Percentiles rank a stretch among this genome's conserved stretches.
Conservation (phyloP, 2,797 vertebrate genomes). For the Karalla daura region DNA sequence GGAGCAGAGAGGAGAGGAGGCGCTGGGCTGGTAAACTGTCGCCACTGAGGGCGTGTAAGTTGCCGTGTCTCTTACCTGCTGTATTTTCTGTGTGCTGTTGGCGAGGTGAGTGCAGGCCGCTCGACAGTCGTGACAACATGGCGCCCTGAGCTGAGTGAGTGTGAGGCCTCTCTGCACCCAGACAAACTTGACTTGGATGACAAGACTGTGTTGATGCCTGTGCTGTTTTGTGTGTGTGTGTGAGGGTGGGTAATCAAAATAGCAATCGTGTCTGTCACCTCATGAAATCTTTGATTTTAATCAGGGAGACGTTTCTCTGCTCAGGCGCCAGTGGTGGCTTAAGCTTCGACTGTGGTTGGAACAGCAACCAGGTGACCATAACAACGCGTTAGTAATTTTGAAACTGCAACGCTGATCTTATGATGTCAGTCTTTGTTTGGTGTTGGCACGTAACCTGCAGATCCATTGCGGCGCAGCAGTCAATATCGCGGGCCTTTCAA, state of each 20-base stretch:
- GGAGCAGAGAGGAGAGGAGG: constrained; percentile 30
- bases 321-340: not conserved
- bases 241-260: too few relatives aligned
- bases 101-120: not conserved
- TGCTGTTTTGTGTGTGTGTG: too few relatives aligned
- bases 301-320: not conserved
- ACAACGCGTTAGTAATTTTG: too few relatives aligned
- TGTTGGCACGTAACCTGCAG: constrained; percentile 29
- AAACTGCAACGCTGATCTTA: too few relatives aligned
- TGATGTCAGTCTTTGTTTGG: too few relatives aligned
- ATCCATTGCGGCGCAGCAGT: constrained; percentile 35
- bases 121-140: not conserved
- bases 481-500: constrained; percentile 18
- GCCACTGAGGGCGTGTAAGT: not conserved
- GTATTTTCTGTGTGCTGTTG: not conserved
- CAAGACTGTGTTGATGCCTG: not conserved
- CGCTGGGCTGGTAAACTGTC: constrained; percentile 12
- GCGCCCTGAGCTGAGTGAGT: not conserved
- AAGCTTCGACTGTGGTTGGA: constrained; percentile 2
- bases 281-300: constrained; percentile 17
- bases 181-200: constrained; percentile 7
- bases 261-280: too few relatives aligned
- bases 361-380: constrained; percentile 15
- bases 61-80: constrained; percentile 1
- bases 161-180: not conserved